Percentiles rank a stretch among this genome's conserved stretches.
Conservation (phyloP, 1,140 invertebrate species). For the Zelostemma sp. region DNA sequence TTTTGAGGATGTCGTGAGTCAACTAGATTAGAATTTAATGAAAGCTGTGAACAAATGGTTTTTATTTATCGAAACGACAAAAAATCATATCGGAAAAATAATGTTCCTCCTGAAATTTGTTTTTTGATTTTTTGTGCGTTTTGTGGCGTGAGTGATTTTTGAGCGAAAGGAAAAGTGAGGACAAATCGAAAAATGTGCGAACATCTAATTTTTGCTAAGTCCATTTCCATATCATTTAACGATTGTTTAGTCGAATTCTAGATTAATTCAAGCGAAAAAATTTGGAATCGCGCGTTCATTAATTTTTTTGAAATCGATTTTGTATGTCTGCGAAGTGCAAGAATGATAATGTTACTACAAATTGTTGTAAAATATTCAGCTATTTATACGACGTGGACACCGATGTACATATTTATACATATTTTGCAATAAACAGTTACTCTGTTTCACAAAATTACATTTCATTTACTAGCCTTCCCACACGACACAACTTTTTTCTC, state of each 20-base stretch:
- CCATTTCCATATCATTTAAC: too few species aligned
- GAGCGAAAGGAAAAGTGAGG: conserved; percentile 12
- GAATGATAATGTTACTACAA: not conserved
- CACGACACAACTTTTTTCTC: conserved; percentile 13
- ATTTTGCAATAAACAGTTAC: conserved; percentile 70
- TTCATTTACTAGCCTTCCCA: conserved; percentile 64
- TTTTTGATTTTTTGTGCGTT: conserved; percentile 30
- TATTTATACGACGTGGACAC: conserved; percentile 66
- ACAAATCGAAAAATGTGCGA: conserved; percentile 32
- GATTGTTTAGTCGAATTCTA: too few species aligned
- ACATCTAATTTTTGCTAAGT: conserved; percentile 1
- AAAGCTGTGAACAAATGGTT: conserved; percentile 19
- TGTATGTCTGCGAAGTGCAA: not conserved
- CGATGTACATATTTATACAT: conserved; percentile 66
- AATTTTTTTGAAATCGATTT: not conserved
- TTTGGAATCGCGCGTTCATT: too few species aligned
- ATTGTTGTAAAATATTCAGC: conserved; percentile 64
- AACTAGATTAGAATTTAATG: not conserved
- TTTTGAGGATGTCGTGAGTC: conserved; percentile 1
- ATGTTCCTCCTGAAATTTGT: conserved; percentile 19
- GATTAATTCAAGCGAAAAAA: too few species aligned
- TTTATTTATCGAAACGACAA: not conserved
- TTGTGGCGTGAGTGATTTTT: conserved; percentile 30
- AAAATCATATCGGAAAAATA: not conserved
- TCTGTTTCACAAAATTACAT: conserved; percentile 66